These are phyloP conservation scores for Steinernema scapterisci DNA, from an alignment of 2,888 invertebrate genomes.

Conservation along the genomic window DNA sequence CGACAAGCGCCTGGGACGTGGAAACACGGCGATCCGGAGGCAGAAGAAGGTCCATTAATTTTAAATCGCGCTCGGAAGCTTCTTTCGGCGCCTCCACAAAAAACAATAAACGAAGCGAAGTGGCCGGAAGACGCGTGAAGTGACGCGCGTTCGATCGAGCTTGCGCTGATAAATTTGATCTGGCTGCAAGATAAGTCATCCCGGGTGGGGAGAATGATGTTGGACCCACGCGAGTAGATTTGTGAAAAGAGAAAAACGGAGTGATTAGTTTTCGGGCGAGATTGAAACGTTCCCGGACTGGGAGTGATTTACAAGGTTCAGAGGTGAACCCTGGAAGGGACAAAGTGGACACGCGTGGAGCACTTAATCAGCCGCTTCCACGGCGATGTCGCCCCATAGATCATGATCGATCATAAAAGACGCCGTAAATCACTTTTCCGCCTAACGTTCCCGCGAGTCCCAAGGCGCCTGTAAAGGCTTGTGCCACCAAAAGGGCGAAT, in stretches of 20 bases:
- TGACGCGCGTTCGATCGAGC: not conserved
- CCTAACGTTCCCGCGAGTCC: not conserved
- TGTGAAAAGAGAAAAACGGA: not conserved
- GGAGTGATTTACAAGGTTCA: not conserved
- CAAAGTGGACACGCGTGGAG: not conserved
- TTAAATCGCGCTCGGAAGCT: constrained; percentile 15
- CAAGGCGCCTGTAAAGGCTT: constrained; percentile 9
- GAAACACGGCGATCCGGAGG: constrained; percentile 17
- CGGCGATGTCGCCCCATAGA: not conserved
- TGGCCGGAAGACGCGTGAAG: not conserved
- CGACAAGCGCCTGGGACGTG: not conserved
- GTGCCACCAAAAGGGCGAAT: not conserved
- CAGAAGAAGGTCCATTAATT: constrained; percentile 22
- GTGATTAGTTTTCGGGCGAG: not conserved
- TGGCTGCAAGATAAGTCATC: constrained; percentile 27
- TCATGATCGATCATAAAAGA: constrained; percentile 25
- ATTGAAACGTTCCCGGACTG: not conserved
- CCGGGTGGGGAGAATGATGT: not conserved
- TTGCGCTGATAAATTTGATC: constrained; percentile 20
- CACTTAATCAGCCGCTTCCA: constrained; percentile 15
- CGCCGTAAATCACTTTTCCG: constrained; percentile 17
- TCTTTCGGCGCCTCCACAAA: constrained; percentile 17
- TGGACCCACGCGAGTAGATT: not conserved
- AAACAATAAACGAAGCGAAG: not conserved
- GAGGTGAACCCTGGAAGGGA: not conserved